Evolutionary conservation across 2,888 invertebrate genomes (phyloP).

Genomic region (Nomada hirtipes): DNA sequence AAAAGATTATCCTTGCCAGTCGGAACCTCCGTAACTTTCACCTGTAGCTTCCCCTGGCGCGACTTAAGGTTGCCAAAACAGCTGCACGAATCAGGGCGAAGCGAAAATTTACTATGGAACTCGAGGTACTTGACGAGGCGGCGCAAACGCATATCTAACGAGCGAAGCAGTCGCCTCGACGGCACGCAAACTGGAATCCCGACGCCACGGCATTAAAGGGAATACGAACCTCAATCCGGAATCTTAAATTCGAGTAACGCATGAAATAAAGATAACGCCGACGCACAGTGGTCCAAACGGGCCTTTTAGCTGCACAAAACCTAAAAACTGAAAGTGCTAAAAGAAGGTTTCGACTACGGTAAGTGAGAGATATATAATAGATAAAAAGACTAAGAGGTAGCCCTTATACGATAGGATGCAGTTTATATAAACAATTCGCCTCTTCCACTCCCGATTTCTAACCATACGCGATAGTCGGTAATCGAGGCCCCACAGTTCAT

Average conservation of each 20-base stretch:
- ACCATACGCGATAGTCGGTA: too few relatives aligned
- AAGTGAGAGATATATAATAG: too few relatives aligned
- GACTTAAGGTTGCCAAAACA: slow-evolving; percentile 24
- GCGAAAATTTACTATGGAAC: slow-evolving; percentile 45
- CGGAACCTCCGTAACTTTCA: neutral
- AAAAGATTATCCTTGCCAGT: neutral
- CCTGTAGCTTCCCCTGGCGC: neutral
- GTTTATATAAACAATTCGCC: too few relatives aligned
- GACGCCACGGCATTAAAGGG: slow-evolving; percentile 46
- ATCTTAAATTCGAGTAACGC: slow-evolving; percentile 35
- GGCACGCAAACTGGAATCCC: slow-evolving; percentile 50
- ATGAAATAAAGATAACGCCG: slow-evolving; percentile 47
- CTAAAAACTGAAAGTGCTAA: too few relatives aligned
- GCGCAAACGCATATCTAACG: slow-evolving; percentile 52
- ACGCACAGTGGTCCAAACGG: too few relatives aligned
- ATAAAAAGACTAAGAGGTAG: too few relatives aligned
- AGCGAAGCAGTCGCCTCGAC: slow-evolving; percentile 21
- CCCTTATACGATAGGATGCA: too few relatives aligned
- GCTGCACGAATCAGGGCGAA: slow-evolving; percentile 28
- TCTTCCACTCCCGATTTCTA: too few relatives aligned
- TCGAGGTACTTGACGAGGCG: slow-evolving; percentile 48
- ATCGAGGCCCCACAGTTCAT: too few relatives aligned
- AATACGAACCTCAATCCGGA: slow-evolving; percentile 38
- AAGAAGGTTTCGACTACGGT: too few relatives aligned
- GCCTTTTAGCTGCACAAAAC: too few relatives aligned